Evolutionary conservation across 2,797 vertebrate genomes (phyloP).

Genomic region (Chloroceryle amazona): DNA sequence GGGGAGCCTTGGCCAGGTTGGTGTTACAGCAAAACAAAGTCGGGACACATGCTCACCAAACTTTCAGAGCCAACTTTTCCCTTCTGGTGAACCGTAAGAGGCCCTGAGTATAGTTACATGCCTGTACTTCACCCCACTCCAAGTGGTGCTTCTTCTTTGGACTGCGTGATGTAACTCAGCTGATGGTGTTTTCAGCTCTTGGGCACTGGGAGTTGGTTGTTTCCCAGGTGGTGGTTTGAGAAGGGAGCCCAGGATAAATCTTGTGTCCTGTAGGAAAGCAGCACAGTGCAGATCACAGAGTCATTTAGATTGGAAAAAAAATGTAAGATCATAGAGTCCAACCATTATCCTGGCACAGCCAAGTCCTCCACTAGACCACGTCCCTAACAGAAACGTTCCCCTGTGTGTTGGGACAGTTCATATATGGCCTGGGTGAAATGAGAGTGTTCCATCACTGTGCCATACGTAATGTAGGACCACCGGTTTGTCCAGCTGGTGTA

Average conservation of each 20-base stretch:
- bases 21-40: background rate
- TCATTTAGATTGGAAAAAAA: background rate
- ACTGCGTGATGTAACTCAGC: rapidly evolving
- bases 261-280: background rate
- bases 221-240: background rate
- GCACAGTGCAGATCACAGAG: rapidly evolving
- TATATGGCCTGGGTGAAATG: rapidly evolving
- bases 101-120: background rate
- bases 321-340: background rate
- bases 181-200: background rate
- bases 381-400: background rate
- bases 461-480: rapidly evolving
- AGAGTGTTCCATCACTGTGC: background rate
- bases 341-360: background rate
- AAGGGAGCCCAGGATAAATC: background rate
- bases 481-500: background rate
- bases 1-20: background rate
- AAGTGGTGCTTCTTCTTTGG: rapidly evolving
- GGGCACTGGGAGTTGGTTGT: background rate
- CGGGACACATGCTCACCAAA: background rate
- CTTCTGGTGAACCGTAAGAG: background rate
- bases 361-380: background rate
- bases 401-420: rapidly evolving
- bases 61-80: background rate
- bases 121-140: rapidly evolving